Percentiles rank a stretch among this genome's conserved stretches.
Conservation (phyloP, 1,140 invertebrate genomes). For the Drosophila insularis region DNA sequence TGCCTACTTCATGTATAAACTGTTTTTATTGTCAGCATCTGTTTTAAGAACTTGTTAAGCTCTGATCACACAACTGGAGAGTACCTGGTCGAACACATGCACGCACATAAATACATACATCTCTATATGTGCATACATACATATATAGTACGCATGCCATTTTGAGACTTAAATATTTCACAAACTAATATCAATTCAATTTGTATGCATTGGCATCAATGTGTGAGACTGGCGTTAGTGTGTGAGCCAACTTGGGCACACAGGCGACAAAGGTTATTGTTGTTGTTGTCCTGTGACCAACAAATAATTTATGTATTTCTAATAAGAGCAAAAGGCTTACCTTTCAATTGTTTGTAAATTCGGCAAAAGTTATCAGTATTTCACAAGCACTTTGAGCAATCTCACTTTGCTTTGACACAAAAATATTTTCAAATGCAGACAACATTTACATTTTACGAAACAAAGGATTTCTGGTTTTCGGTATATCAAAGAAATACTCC, state of each 20-base stretch:
- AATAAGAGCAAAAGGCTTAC: constrained; percentile 59
- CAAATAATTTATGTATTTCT: constrained; percentile 63
- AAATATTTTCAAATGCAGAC: not conserved
- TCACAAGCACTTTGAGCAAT: not conserved
- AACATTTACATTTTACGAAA: too few species aligned
- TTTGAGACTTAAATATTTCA: constrained; percentile 60
- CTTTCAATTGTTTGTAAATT: not conserved
- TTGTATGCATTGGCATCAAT: constrained; percentile 71
- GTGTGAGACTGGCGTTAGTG: constrained; percentile 29
- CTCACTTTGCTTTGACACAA: not conserved
- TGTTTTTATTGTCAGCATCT: constrained; percentile 2
- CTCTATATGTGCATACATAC: not conserved
- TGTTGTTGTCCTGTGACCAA: constrained; percentile 16
- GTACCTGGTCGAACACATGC: constrained; percentile 23
- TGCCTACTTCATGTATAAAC: not conserved
- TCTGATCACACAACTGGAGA: constrained; percentile 10
- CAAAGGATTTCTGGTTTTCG: too few species aligned
- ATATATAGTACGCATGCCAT: constrained; percentile 18
- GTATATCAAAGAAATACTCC: too few species aligned
- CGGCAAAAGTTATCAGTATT: constrained; percentile 4
- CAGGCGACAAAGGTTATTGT: constrained; percentile 38
- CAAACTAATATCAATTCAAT: constrained; percentile 78
- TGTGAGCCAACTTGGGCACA: constrained; percentile 12
- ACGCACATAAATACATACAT: constrained; percentile 11
- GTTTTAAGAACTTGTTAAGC: constrained; percentile 6